Conservation (phyloP, 2,888 invertebrate species). For the Nomada ruficornis region DNA sequence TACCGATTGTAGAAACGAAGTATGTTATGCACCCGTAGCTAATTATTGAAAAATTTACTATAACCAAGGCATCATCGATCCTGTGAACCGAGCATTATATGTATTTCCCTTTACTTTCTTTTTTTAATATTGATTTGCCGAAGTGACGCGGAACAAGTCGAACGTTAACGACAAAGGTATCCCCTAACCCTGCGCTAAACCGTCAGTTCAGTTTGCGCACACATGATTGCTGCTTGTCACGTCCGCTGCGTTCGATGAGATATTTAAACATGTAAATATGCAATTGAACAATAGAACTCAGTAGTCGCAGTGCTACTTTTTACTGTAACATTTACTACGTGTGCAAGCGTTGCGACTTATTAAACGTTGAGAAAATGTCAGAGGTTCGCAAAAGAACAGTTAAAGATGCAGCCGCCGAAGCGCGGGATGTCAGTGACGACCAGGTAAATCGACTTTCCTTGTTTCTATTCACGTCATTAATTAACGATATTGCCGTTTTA, state of each 20-base stretch:
- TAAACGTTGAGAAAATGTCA: slow-evolving; percentile 75
- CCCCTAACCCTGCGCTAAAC: slow-evolving; percentile 60
- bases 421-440: slow-evolving; percentile 80
- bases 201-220: slow-evolving; percentile 66
- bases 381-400: slow-evolving; percentile 80
- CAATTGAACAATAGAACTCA: slow-evolving; percentile 62
- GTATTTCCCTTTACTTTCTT: neutral
- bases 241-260: slow-evolving; percentile 74
- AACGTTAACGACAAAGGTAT: slow-evolving; percentile 55
- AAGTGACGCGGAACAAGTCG: slow-evolving; percentile 64
- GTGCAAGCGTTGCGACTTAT: slow-evolving; percentile 35
- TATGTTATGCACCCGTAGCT: neutral
- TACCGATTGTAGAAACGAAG: neutral
- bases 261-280: slow-evolving; percentile 80
- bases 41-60: no score
- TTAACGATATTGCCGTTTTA: neutral
- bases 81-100: slow-evolving; percentile 14
- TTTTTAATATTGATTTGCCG: slow-evolving; percentile 77
- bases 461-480: neutral
- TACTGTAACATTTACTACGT: slow-evolving; percentile 52
- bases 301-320: slow-evolving; percentile 69
- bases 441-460: slow-evolving; percentile 74
- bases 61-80: no score
- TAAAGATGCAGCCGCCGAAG: slow-evolving; percentile 74
- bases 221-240: slow-evolving; percentile 74